Conservation (phyloP, 2,113 vertebrate genomes). For the Daubentonia madagascariensis region DNA sequence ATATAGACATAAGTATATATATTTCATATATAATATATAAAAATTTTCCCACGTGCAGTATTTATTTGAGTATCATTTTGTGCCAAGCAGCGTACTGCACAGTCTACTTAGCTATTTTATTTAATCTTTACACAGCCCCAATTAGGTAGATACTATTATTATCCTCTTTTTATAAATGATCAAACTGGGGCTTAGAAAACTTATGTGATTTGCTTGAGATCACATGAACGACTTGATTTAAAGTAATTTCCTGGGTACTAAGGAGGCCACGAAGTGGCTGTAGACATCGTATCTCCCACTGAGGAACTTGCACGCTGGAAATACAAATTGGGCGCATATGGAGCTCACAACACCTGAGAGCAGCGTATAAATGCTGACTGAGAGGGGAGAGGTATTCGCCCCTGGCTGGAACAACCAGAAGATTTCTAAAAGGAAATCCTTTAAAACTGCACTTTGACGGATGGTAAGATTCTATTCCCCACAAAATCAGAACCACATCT, state of each 20-base stretch:
- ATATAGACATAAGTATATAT: background rate
- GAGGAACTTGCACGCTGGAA: background rate
- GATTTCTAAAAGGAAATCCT: background rate
- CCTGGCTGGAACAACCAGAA: background rate
- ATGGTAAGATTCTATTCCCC: background rate
- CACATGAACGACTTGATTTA: background rate
- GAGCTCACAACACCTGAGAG: background rate
- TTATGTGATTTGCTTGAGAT: background rate
- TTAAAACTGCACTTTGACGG: background rate
- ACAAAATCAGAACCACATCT: background rate
- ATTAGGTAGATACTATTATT: background rate
- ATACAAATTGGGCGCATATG: background rate
- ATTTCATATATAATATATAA: background rate
- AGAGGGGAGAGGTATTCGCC: background rate
- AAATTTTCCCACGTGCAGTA: background rate
- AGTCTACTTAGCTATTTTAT: background rate
- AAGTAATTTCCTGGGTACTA: background rate
- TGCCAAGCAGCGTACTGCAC: background rate
- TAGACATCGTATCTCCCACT: background rate
- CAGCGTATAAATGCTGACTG: rapidly evolving
- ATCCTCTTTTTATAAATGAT: background rate
- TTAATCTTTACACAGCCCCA: background rate
- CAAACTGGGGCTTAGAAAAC: background rate
- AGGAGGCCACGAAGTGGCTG: background rate
- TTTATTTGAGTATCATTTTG: background rate